Evolutionary conservation across 2,113 vertebrate species (phyloP).

Genomic region (Condylura cristata): DNA sequence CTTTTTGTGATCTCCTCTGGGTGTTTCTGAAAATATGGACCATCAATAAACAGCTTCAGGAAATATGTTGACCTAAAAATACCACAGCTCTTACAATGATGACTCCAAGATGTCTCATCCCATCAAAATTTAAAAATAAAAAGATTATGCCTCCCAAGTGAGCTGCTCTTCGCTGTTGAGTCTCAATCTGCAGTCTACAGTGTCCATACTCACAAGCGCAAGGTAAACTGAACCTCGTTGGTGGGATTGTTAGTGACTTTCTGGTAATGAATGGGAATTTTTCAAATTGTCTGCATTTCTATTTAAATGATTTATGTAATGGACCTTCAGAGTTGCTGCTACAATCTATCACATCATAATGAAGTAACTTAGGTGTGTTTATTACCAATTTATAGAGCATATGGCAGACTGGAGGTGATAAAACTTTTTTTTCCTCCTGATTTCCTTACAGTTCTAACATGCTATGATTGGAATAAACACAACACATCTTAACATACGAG

Average conservation of each 20-base stretch:
- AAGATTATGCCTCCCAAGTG: slow-evolving; percentile 82
- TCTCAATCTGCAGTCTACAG: slow-evolving; percentile 81
- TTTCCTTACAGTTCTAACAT: background rate
- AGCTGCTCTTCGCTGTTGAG: slow-evolving; percentile 74
- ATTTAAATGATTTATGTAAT: slow-evolving; percentile 88
- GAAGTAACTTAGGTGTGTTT: slow-evolving; percentile 84
- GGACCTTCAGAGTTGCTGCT: slow-evolving; percentile 84
- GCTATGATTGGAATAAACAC: slow-evolving; percentile 36
- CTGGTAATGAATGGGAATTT: slow-evolving; percentile 87
- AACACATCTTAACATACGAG: slow-evolving; percentile 9
- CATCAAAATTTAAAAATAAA: slow-evolving; percentile 73
- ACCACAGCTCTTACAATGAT: slow-evolving; percentile 22
- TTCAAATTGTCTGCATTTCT: slow-evolving; percentile 85
- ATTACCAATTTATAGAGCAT: slow-evolving; percentile 83
- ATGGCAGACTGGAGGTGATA: slow-evolving; percentile 76
- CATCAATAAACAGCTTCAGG: background rate
- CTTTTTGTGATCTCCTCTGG: background rate
- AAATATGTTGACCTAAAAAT: slow-evolving; percentile 26
- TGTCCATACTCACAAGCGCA: slow-evolving; percentile 80
- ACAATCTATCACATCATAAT: slow-evolving; percentile 85
- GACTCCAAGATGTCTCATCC: slow-evolving; percentile 74
- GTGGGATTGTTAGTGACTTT: slow-evolving; percentile 79
- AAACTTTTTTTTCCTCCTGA: slow-evolving; percentile 47
- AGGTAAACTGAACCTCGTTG: slow-evolving; percentile 79
- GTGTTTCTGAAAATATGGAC: background rate